Base-by-base conservation (phyloP, 1,140 invertebrate species). In the Cydia fagiglandana region DNA sequence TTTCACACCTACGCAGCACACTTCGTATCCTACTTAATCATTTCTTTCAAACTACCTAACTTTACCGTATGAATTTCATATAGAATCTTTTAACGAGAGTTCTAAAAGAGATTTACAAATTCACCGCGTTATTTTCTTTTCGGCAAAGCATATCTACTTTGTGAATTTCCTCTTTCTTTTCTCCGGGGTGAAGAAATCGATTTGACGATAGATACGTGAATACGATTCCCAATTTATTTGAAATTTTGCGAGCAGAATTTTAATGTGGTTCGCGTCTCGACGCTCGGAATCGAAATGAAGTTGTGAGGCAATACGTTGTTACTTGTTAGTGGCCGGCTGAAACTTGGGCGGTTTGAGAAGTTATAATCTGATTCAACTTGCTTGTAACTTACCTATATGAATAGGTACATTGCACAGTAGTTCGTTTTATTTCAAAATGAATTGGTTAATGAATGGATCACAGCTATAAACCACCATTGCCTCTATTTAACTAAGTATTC, bases 181-280 rank as follows among this genome's bases (percentile, higher is more conserved):
- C 64, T 77, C 50, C 76, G 79, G 78, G 45, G 81, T 80, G 79
- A 81, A 80, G 81, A 82, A 84, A 85, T 86, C 83, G 84, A 86
- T 85, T 83, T 85, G 78, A 79, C 78, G 77, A 81, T 83, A 80
- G 81, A 79, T 81, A 84, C 84, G 85, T 83, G 81, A 81, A 86
- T 86, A 75, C 80, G 81, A 82, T 84, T 84, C 77, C 78, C 82
- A 83, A 86, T 85, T 84, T 84, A 86, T 88, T 86, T 83, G 30
- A 83, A 84, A 84, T 76, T 83, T 83, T 82, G 79, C 64, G 84
- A 82, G 76, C 41, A 77, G 85, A 86, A 87, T 87, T 87, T 87
- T 81, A 85, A 87, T 86, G 79, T 61, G 76, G 77, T 53, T 47
- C 45, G 13, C 34, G 17, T 50, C 45, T 12, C 47, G 17, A 24